Conservation (phyloP, 2,797 vertebrate genomes). For the Pygocentrus nattereri region DNA sequence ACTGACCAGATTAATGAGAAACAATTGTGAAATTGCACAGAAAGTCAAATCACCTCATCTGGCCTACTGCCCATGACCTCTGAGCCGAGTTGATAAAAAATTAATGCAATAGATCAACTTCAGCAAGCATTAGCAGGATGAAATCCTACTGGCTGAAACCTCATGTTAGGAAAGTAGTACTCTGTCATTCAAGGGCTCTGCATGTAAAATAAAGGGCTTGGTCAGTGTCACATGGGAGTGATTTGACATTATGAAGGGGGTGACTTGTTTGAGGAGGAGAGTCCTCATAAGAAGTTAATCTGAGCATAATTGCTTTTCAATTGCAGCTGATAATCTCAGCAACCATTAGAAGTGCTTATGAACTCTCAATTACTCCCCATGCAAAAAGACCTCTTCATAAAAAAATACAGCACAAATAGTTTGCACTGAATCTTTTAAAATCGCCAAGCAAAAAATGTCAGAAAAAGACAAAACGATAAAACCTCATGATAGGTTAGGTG, state of each 20-base stretch:
- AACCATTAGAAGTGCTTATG: slow-evolving; percentile 42
- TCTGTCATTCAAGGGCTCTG: neutral
- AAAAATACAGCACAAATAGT: slow-evolving; percentile 70
- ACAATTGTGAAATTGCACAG: slow-evolving; percentile 65
- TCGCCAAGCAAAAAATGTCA: slow-evolving; percentile 54
- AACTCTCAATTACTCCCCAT: slow-evolving; percentile 36
- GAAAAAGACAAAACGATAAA: slow-evolving; percentile 54
- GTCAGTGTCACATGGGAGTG: slow-evolving; percentile 41
- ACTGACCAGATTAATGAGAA: slow-evolving; percentile 64
- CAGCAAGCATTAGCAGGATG: neutral
- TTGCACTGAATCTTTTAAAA: slow-evolving; percentile 83
- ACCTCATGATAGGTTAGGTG: slow-evolving; percentile 56
- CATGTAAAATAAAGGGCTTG: slow-evolving; percentile 29
- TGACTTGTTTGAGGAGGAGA: slow-evolving; percentile 49
- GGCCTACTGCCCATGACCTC: slow-evolving; percentile 46
- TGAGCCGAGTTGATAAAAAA: slow-evolving; percentile 10
- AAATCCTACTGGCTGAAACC: neutral
- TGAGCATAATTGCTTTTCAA: slow-evolving; percentile 30
- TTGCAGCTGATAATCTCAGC: slow-evolving; percentile 32
- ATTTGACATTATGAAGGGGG: slow-evolving; percentile 54
- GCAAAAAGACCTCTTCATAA: slow-evolving; percentile 47
- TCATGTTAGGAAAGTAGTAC: neutral
- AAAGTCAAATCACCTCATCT: slow-evolving; percentile 52
- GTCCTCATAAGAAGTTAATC: slow-evolving; percentile 43
- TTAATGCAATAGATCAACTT: neutral